Base-by-base conservation (phyloP, 2,113 vertebrate genomes). In the Diadophis punctatus region DNA sequence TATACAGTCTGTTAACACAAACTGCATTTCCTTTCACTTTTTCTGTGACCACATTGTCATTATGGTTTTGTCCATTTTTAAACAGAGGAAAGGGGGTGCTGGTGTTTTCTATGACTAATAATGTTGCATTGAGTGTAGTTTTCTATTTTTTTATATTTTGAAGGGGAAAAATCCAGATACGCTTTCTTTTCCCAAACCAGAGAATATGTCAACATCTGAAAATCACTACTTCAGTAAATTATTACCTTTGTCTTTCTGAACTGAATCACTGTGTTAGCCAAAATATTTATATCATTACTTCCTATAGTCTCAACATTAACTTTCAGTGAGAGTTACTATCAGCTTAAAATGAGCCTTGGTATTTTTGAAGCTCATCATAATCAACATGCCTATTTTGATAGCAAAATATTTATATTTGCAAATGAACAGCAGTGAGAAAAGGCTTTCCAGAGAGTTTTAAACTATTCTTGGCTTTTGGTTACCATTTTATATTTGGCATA, bases 1-100 rank as follows among this genome's bases (percentile, higher is more conserved):
- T 96, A 96, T 94, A 0, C 0, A 92, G 95, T 96, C 94, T 95
- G 86, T 95, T 94, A 91, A 90, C 94, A 87, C 93, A 96, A 91
- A 84, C 93, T 93, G 74, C 90, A 94, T 94, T 49, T 87, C 63
- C 91, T 93, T n/a, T 95, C 92, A 91, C 0, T 91, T 87, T 94
- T 20, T 92, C 86, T 88, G 34, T 90, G 60, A 90, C 91, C 91
- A 51, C 92, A 92, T 93, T 94, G 92, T 93, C 85, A 80, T 74
- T 94, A 88, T 46, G 25, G 87, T 93, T 95, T 94, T 95, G 74
- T 0, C 93, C 92, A 95, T 90, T 87, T 14, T 60, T 93, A 23
- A 56, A 86, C 94, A 95, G 80, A 93, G 90, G 92, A 93, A 95
- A 96, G 88, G 89, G 46, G 90, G 2, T 86, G 10, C 22, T 84